A percentile compares a stretch with the other conserved stretches of the same genome.
These are phyloP conservation scores for Gambusia affinis DNA, from an alignment of 2,113 vertebrate species.

Conservation along the genomic window DNA sequence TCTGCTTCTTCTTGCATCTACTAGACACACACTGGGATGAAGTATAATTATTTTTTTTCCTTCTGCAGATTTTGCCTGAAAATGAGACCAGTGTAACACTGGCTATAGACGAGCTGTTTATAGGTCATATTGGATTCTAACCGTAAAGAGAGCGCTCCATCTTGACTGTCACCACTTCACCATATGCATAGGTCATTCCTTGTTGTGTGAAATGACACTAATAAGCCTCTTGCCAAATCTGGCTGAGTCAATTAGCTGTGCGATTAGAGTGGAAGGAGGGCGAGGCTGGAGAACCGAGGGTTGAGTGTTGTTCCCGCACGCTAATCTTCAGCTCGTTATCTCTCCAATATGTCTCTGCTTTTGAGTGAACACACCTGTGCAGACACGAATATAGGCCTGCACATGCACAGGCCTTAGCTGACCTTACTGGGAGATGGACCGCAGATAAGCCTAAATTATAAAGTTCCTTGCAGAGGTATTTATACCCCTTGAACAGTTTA, in stretches of 20 bases:
- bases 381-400: neutral
- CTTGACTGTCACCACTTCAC: constrained; percentile 30
- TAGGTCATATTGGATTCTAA: neutral
- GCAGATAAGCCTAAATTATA: neutral
- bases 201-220: constrained; percentile 69
- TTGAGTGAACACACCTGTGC: constrained; percentile 17
- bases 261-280: constrained; percentile 58
- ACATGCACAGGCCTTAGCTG: neutral
- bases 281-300: neutral
- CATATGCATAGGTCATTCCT: constrained; percentile 54
- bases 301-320: constrained; percentile 18
- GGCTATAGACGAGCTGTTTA: neutral
- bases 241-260: constrained; percentile 74
- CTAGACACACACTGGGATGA: neutral
- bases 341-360: constrained; percentile 46
- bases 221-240: constrained; percentile 76
- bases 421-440: neutral
- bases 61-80: neutral
- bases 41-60: neutral
- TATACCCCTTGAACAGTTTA: no score
- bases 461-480: no score
- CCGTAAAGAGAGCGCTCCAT: constrained; percentile 27
- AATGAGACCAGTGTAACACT: neutral
- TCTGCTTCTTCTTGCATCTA: neutral
- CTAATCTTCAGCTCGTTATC: constrained; percentile 56